Percentiles rank a stretch among this genome's conserved stretches.
These are phyloP conservation scores for Nymphalis c-album DNA, from an alignment of 2,888 invertebrate species.

Conservation along the genomic window DNA sequence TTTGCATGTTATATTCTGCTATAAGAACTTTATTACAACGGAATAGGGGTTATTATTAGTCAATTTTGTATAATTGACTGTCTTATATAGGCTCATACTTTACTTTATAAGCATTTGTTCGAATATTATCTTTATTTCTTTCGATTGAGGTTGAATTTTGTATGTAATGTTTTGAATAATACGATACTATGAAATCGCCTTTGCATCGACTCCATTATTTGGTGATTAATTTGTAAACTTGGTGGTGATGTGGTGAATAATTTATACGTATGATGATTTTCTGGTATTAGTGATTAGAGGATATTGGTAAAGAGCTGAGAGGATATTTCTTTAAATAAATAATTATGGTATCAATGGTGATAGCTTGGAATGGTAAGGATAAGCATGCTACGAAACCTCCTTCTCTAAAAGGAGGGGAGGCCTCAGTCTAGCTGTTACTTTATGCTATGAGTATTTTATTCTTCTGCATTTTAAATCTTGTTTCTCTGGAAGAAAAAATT, in stretches of 20 bases:
- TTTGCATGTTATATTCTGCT: background rate
- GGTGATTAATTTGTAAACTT: constrained; percentile 56
- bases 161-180: constrained; percentile 7
- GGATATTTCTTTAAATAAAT: no score
- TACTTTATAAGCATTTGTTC: background rate
- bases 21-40: background rate
- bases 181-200: constrained; percentile 27
- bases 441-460: no score
- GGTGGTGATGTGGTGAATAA: constrained; percentile 30
- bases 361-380: no score
- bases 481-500: no score
- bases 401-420: no score
- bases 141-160: constrained; percentile 3
- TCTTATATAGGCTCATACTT: background rate
- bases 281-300: constrained; percentile 1
- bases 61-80: background rate
- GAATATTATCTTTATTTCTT: background rate
- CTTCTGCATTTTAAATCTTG: no score
- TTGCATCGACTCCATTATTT: constrained; percentile 41
- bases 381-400: no score
- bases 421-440: no score
- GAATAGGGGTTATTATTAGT: background rate
- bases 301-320: background rate
- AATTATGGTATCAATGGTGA: no score
- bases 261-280: constrained; percentile 11